Conservation (phyloP, 2,888 invertebrate species). For the Torymus texanus region DNA sequence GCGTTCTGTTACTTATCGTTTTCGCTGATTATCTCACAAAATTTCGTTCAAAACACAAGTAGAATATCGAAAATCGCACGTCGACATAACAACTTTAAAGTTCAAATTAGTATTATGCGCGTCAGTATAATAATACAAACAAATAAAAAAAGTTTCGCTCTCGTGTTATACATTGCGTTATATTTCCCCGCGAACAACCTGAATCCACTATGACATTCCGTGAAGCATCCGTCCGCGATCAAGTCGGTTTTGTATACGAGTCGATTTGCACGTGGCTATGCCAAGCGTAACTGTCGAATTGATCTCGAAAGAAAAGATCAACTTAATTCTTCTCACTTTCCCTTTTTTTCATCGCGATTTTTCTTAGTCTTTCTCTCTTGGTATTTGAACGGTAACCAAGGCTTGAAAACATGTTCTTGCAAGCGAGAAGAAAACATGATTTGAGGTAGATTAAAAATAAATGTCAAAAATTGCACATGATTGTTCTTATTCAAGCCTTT, state of each 20-base stretch:
- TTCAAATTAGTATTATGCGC: conserved; percentile 42
- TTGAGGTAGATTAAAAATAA: conserved; percentile 53
- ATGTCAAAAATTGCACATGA: conserved; percentile 44
- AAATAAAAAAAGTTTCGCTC: conserved; percentile 33
- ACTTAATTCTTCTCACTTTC: conserved; percentile 11
- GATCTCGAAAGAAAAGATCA: conserved; percentile 8
- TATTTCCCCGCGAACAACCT: conserved; percentile 20
- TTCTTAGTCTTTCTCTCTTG: conserved; percentile 40
- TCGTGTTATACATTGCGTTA: conserved; percentile 24
- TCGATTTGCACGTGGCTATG: conserved; percentile 29
- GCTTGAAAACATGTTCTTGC: conserved; percentile 44
- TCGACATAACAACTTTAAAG: conserved; percentile 19
- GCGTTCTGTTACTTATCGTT: conserved; percentile 10
- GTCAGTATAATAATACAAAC: conserved; percentile 55
- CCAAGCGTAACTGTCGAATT: conserved; percentile 37
- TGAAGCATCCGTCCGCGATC: conserved; percentile 14
- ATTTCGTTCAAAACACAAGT: conserved; percentile 33
- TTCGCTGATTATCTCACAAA: conserved; percentile 7
- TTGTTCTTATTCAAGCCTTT: conserved; percentile 29
- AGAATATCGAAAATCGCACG: conserved; percentile 24
- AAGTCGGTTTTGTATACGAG: conserved; percentile 7
- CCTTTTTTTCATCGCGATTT: neutral
- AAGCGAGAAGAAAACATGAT: conserved; percentile 48
- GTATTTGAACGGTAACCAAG: conserved; percentile 50
- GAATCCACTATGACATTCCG: neutral